phyloP scores from a whole-genome alignment of 2,113 vertebrate genomes.

The Python bivittatus region DNA sequence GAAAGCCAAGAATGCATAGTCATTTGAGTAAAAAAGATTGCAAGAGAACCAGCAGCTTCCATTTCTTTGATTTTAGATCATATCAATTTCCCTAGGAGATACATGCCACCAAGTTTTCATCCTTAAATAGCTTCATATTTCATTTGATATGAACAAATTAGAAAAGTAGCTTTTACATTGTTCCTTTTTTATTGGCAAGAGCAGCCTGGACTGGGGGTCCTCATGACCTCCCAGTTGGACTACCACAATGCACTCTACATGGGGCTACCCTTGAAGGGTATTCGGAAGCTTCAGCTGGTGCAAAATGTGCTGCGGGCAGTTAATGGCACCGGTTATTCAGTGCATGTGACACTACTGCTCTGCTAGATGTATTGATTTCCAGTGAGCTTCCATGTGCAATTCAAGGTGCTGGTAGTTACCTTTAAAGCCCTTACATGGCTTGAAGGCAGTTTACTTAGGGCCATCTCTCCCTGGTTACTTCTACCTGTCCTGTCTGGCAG shows the following conservation, averaged over 20 bases:
- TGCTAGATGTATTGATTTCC: no score
- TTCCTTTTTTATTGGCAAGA: background rate
- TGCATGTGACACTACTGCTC: no score
- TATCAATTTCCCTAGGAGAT: background rate
- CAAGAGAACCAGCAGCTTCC: background rate
- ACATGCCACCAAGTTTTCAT: background rate
- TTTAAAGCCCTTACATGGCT: no score
- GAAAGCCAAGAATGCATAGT: background rate
- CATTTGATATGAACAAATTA: background rate
- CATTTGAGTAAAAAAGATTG: background rate
- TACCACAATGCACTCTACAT: background rate
- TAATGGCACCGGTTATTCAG: no score
- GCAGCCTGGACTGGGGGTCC: background rate
- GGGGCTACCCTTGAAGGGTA: background rate
- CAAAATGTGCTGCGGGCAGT: background rate
- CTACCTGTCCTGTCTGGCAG: no score
- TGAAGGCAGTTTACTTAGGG: no score
- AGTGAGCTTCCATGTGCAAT: no score
- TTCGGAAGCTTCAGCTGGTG: background rate
- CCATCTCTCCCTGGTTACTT: no score
- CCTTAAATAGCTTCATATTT: background rate
- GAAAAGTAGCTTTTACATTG: background rate
- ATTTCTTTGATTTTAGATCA: background rate
- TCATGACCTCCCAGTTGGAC: background rate
- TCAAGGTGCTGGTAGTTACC: no score